phyloP scores from a whole-genome alignment of 2,888 invertebrate genomes.

The Phyllotreta striolata region DNA sequence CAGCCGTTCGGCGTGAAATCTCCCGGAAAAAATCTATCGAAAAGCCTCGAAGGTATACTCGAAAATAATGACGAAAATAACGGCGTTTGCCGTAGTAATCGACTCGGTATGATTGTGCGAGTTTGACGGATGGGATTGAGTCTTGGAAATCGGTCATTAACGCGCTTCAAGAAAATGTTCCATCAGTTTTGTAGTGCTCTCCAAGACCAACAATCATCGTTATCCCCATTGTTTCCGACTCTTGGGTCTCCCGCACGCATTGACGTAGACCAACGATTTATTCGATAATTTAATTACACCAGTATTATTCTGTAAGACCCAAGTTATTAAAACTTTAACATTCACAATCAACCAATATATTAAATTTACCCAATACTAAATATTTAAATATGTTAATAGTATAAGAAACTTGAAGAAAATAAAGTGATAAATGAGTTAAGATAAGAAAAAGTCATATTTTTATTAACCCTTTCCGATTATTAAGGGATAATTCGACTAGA shows the following conservation, averaged over 20 bases:
- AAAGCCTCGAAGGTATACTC: constrained; percentile 35
- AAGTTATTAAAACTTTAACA: too few species aligned
- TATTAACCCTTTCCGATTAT: background rate
- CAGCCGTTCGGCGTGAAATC: constrained; percentile 32
- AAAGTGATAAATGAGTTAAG: too few species aligned
- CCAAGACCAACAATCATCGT: constrained; percentile 61
- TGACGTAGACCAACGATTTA: background rate
- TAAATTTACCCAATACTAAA: too few species aligned
- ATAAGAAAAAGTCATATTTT: background rate
- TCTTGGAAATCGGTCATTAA: constrained; percentile 56
- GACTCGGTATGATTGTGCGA: constrained; percentile 54
- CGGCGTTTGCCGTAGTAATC: constrained; percentile 48
- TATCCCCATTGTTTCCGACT: constrained; percentile 58
- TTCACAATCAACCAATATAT: too few species aligned
- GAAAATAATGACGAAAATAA: constrained; percentile 45
- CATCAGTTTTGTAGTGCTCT: constrained; percentile 57
- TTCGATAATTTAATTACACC: too few species aligned
- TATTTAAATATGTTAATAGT: too few species aligned
- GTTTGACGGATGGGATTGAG: constrained; percentile 56
- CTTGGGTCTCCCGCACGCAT: constrained; percentile 31
- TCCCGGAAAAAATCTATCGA: constrained; percentile 31
- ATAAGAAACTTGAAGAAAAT: too few species aligned
- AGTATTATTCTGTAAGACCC: too few species aligned
- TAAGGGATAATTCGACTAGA: too few species aligned
- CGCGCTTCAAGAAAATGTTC: constrained; percentile 59